A percentile compares a stretch with the other conserved stretches of the same genome.
These are phyloP conservation scores for Lepidostoma basale DNA, from an alignment of 1,140 invertebrate genomes.

Conservation along the genomic window DNA sequence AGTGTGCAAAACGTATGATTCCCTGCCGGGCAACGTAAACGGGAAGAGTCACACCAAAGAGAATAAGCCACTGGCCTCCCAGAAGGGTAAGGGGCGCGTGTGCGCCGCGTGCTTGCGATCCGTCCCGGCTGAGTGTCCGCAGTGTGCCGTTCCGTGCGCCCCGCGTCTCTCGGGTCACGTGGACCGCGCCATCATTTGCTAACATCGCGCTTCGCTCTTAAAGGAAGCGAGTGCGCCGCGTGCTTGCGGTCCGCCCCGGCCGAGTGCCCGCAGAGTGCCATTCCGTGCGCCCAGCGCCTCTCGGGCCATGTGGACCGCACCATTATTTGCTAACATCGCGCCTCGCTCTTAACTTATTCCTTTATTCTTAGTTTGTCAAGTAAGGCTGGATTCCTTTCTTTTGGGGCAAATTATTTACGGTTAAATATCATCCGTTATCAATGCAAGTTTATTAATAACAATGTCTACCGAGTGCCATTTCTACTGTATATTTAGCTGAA, in stretches of 20 bases:
- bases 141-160: conserved; percentile 35
- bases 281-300: conserved; percentile 25
- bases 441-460: conserved; percentile 6
- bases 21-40: conserved; percentile 2
- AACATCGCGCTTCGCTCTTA: too few relatives aligned
- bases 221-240: conserved; percentile 6
- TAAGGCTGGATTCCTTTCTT: conserved; percentile 33
- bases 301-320: conserved; percentile 9
- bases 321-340: neutral
- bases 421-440: neutral
- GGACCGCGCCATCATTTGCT: conserved; percentile 41
- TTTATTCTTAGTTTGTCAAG: conserved; percentile 13
- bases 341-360: too few relatives aligned
- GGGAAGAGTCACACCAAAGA: conserved; percentile 41
- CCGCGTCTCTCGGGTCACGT: conserved; percentile 36
- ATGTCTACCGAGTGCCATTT: conserved; percentile 16
- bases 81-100: conserved; percentile 24
- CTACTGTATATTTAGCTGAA: too few relatives aligned
- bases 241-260: conserved; percentile 25
- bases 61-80: conserved; percentile 27
- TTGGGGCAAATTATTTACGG: neutral
- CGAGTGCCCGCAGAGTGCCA: conserved; percentile 34
- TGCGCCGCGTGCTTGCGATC: conserved; percentile 16
- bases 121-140: conserved; percentile 30
- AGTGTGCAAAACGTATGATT: conserved; percentile 35